Percentiles rank a stretch among this genome's conserved stretches.
These are phyloP conservation scores for Nephrotoma appendiculata DNA, from an alignment of 2,888 invertebrate genomes.

Conservation along the genomic window DNA sequence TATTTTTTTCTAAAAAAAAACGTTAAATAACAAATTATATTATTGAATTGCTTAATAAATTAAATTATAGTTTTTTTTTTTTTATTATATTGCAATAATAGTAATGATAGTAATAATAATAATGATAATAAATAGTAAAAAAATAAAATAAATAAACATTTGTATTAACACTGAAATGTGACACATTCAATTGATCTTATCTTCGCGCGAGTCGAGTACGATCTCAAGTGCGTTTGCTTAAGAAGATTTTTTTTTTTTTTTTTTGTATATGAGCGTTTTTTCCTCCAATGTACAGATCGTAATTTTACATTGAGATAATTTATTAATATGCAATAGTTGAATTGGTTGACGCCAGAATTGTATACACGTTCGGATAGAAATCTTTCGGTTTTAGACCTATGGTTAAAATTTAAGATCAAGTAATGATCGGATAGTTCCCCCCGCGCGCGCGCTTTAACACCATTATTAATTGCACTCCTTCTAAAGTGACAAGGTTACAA, in stretches of 20 bases:
- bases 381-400: not conserved
- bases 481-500: not conserved
- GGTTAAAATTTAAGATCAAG: not conserved
- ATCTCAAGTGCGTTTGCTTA: not conserved
- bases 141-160: not conserved
- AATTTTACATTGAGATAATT: not conserved
- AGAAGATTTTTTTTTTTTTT: not conserved
- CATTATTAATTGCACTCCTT: not conserved
- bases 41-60: not conserved
- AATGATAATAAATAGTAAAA: not conserved
- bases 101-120: not conserved
- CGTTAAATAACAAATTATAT: not conserved
- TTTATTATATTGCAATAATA: not conserved
- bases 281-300: not conserved
- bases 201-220: not conserved
- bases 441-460: not conserved
- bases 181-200: not conserved
- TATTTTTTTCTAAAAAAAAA: not conserved
- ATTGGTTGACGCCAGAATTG: not conserved
- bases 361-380: not conserved
- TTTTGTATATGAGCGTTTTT: not conserved
- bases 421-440: not conserved
- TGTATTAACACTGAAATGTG: constrained; percentile 1
- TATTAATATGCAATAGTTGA: not conserved
- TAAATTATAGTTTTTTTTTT: not conserved